Evolutionary conservation across 1,140 invertebrate genomes (phyloP), one percentile per base, ranked within the genome.

Genomic region (Halyomorpha halys): DNA sequence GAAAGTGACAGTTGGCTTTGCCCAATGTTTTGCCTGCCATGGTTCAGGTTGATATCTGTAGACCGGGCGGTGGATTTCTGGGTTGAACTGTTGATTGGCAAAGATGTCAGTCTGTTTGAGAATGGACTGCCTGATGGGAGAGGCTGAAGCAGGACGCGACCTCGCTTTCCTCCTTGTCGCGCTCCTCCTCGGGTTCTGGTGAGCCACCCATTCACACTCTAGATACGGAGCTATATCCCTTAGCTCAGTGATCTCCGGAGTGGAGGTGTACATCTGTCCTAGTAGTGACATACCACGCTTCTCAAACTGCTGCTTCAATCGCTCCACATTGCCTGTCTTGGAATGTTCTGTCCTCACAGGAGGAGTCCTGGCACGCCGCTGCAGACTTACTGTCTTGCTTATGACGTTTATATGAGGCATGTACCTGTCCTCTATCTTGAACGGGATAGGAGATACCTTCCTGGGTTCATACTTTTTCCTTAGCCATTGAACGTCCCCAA

Each of bases 341-440:
- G 51, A 54, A n/a, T 49, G 72, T 75, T 65, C 74, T 71, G 19
- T 74, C 65, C 62, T 65, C 1, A 65, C 67, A 60, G 67, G 74
- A 21, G 72, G 68, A 53, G 71, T 65, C 4, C 67, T 70, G 9
- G 78, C 76, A 23, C 67, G 59, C 16, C 71, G 68, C 49, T 86
- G 83, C 44, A 92, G 73, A 5, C 82, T 79, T 0, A 86, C 89
- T 23, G 86, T 82, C 74, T 90, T 90, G 70, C 88, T 90, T 67
- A 91, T 91, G 1, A 92, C 83, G 71, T 93, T 90, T 44, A 91
- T 91, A 70, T 88, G 88, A 0, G 89, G 89, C 87, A 92, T 90
- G 54, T 83, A 83, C 5, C 88, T 78, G 70, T 90, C 83, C 47
- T 83, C 83, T 2, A 79, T 75, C n/a, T 80, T 76, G 27, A 86